phyloP scores from a whole-genome alignment of 2,797 vertebrate species.

The Anabas testudineus region DNA sequence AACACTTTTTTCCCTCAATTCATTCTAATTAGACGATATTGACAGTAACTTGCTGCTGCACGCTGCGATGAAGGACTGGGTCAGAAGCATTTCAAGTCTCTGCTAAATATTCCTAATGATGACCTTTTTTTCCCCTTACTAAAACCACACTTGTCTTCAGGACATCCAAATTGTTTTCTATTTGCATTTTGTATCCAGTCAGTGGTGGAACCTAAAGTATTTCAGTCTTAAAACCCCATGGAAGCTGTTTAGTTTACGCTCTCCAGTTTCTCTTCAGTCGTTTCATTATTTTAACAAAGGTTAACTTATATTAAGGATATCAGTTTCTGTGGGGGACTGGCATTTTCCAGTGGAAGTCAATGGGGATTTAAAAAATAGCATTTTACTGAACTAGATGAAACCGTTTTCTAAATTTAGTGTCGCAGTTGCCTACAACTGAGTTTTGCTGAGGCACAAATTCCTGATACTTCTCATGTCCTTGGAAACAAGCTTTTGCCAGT shows the following conservation, averaged over 20 bases:
- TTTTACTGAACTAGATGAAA: conserved; percentile 39
- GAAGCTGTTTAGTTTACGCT: conserved; percentile 42
- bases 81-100: conserved; percentile 28
- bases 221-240: conserved; percentile 41
- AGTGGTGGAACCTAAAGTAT: conserved; percentile 43
- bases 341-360: conserved; percentile 16
- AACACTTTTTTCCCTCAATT: conserved; percentile 49
- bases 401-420: conserved; percentile 43
- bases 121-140: neutral
- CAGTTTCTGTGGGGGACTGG: conserved; percentile 18
- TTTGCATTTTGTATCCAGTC: conserved; percentile 57
- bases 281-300: conserved; percentile 32
- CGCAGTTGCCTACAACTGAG: conserved; percentile 20
- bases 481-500: conserved; percentile 6
- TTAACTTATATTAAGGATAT: conserved; percentile 27
- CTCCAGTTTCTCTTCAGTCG: conserved; percentile 28
- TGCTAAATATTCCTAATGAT: conserved; percentile 20
- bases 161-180: conserved; percentile 43
- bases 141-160: conserved; percentile 21
- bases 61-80: conserved; percentile 19
- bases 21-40: conserved; percentile 60
- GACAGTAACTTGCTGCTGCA: conserved; percentile 29
- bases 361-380: conserved; percentile 22
- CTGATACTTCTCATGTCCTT: conserved; percentile 18
- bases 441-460: conserved; percentile 5